A percentile compares a stretch with the other conserved stretches of the same genome.
phyloP scores from a whole-genome alignment of 2,113 vertebrate genomes.

The Mustela nigripes region DNA sequence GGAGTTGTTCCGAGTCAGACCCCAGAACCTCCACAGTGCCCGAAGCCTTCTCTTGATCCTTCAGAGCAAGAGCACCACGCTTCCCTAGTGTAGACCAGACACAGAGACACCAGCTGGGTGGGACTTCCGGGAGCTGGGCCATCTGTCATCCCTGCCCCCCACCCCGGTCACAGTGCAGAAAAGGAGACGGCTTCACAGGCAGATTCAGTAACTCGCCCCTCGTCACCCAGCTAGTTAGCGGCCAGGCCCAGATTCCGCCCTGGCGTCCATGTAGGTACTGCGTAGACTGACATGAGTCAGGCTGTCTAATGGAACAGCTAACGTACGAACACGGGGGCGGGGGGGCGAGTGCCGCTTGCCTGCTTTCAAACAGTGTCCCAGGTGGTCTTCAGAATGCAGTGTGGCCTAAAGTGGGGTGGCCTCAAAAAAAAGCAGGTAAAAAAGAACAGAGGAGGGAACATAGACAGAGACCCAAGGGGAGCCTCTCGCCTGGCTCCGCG shows the following conservation, averaged over 20 bases:
- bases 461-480: rapidly evolving
- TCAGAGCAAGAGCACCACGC: background rate
- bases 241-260: background rate
- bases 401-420: background rate
- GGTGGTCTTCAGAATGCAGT: background rate
- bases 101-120: background rate
- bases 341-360: background rate
- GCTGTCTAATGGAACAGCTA: background rate
- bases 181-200: background rate
- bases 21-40: background rate
- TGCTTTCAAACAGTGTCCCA: background rate
- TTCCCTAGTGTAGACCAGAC: too few relatives aligned
- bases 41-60: background rate
- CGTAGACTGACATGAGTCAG: background rate
- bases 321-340: too few relatives aligned
- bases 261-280: rapidly evolving
- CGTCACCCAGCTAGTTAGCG: background rate
- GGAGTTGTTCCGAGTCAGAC: background rate
- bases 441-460: background rate
- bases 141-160: background rate
- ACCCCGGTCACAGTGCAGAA: background rate
- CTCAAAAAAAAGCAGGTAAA: background rate
- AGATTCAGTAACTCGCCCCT: too few relatives aligned
- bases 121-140: background rate
- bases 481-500: rapidly evolving